phyloP scores from a whole-genome alignment of 2,797 vertebrate genomes.

The Danio aesculapii region DNA sequence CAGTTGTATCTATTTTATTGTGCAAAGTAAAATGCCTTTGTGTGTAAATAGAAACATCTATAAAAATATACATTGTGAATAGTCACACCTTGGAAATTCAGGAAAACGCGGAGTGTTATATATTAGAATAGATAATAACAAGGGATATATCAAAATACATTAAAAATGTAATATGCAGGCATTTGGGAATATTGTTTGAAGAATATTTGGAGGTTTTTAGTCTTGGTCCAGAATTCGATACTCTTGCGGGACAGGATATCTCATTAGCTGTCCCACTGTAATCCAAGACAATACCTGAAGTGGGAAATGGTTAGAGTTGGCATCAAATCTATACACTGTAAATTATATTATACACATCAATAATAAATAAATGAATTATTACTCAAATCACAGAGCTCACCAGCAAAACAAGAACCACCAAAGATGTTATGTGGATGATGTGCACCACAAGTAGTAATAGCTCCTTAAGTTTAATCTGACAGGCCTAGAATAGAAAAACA shows the following conservation, averaged over 20 bases:
- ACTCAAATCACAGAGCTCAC: conserved; percentile 55
- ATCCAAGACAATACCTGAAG: conserved; percentile 65
- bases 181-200: conserved; percentile 48
- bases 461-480: conserved; percentile 64
- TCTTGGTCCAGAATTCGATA: conserved; percentile 63
- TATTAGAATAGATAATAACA: neutral
- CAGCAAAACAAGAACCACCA: conserved; percentile 63
- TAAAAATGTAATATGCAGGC: conserved; percentile 23
- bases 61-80: neutral
- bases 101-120: neutral
- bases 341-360: no score
- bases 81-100: neutral
- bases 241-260: conserved; percentile 1
- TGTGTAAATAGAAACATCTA: neutral
- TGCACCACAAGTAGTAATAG: conserved; percentile 61
- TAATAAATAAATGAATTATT: neutral
- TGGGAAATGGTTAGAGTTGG: conserved; percentile 9
- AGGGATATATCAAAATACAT: neutral
- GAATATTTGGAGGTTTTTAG: conserved; percentile 16
- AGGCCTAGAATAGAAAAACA: conserved; percentile 66
- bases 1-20: neutral
- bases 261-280: conserved; percentile 68
- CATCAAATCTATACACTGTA: neutral
- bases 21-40: neutral
- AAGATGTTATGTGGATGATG: conserved; percentile 56